Conservation (phyloP, 2,797 vertebrate species). For the Manis javanica region DNA sequence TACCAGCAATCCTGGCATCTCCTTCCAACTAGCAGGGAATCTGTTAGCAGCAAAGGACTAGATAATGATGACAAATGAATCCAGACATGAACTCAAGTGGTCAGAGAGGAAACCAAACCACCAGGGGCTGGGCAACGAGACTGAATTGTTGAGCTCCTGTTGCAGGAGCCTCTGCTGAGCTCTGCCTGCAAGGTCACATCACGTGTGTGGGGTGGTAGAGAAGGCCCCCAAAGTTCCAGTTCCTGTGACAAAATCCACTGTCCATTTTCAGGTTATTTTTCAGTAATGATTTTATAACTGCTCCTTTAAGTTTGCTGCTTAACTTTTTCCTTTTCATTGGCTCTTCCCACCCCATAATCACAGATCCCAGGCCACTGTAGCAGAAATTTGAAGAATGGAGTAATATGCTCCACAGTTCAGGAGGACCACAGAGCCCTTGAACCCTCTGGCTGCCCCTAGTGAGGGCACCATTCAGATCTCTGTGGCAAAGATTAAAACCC, state of each 20-base stretch:
- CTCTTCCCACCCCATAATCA: background rate
- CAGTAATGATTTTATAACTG: background rate
- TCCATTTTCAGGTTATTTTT: slow-evolving; percentile 5
- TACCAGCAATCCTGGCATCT: background rate
- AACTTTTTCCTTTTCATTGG: background rate
- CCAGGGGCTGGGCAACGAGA: background rate
- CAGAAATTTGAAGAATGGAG: background rate
- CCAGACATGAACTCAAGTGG: background rate
- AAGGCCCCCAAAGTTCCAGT: background rate
- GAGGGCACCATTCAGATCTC: background rate
- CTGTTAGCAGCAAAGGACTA: background rate
- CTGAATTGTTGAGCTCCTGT: background rate
- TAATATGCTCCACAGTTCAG: background rate
- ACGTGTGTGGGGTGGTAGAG: background rate
- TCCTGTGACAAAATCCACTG: background rate
- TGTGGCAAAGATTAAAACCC: background rate
- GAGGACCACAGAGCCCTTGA: background rate
- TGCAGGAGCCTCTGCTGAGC: background rate
- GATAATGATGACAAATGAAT: background rate
- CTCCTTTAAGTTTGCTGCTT: background rate
- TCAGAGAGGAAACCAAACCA: background rate
- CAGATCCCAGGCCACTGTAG: background rate
- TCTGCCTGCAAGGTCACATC: background rate
- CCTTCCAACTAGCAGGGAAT: background rate
- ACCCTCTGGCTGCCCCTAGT: background rate